Evolutionary conservation across 2,797 vertebrate genomes (phyloP).

Genomic region (Neosilurus mollespiculum): DNA sequence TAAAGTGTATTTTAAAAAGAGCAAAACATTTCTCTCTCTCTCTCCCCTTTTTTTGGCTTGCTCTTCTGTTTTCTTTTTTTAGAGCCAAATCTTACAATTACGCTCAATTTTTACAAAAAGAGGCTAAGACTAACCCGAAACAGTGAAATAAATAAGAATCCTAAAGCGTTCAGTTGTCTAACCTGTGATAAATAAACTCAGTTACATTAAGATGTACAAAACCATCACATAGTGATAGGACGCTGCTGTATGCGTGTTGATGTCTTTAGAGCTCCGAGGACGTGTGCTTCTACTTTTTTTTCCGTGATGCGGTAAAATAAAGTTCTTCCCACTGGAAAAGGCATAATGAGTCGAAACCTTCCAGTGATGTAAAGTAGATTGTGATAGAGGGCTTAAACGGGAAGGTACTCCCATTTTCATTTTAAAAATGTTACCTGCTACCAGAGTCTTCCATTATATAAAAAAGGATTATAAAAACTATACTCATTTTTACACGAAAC

Average conservation of each 20-base stretch:
- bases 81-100: slow-evolving; percentile 78
- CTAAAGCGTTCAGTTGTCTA: slow-evolving; percentile 81
- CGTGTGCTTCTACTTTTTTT: slow-evolving; percentile 63
- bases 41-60: not conserved
- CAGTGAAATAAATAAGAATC: slow-evolving; percentile 91
- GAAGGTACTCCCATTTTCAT: slow-evolving; percentile 66
- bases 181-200: slow-evolving; percentile 89
- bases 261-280: slow-evolving; percentile 72
- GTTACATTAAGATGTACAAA: slow-evolving; percentile 90
- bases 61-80: slow-evolving; percentile 39
- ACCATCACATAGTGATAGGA: slow-evolving; percentile 95
- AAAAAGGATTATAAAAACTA: slow-evolving; percentile 98
- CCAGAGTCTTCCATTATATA: slow-evolving; percentile 87
- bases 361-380: slow-evolving; percentile 67
- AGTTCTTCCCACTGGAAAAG: slow-evolving; percentile 58
- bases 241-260: slow-evolving; percentile 79
- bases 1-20: slow-evolving; percentile 68
- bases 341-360: slow-evolving; percentile 76
- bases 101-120: slow-evolving; percentile 77
- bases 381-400: slow-evolving; percentile 72
- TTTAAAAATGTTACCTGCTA: slow-evolving; percentile 77
- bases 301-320: slow-evolving; percentile 71
- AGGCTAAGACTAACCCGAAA: slow-evolving; percentile 81
- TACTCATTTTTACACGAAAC: slow-evolving; percentile 85
- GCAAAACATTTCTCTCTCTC: slow-evolving; percentile 48